phyloP scores from a whole-genome alignment of 2,797 vertebrate genomes.

The Pristis pectinata region DNA sequence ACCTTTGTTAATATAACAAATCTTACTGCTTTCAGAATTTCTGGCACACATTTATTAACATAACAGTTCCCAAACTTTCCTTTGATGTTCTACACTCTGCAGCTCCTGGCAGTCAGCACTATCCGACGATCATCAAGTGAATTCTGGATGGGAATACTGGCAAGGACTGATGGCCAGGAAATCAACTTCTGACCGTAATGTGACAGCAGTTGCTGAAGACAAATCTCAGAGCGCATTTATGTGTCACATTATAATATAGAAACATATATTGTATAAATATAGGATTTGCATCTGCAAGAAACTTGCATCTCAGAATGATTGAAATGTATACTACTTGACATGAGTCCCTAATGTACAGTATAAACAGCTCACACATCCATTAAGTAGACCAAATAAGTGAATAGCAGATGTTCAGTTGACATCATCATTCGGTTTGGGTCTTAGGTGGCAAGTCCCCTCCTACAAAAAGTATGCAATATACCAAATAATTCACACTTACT shows the following conservation, averaged over 20 bases:
- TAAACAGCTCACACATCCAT: background rate
- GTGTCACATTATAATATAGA: background rate
- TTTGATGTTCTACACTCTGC: background rate
- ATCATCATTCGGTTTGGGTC: background rate
- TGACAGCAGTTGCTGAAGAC: background rate
- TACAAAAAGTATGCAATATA: background rate
- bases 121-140: background rate
- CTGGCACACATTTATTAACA: background rate
- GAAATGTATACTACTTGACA: background rate
- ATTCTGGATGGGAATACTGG: background rate
- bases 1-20: background rate
- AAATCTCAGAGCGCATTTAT: background rate
- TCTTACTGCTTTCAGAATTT: background rate
- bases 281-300: background rate
- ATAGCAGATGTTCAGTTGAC: background rate
- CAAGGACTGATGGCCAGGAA: background rate
- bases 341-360: background rate
- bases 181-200: background rate
- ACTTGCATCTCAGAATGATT: background rate
- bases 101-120: background rate
- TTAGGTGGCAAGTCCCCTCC: background rate
- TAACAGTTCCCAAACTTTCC: background rate
- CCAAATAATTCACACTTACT: background rate
- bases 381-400: background rate
- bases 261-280: background rate